Evolutionary conservation across 2,113 vertebrate genomes (phyloP).

Genomic region (Hippopotamus amphibius): DNA sequence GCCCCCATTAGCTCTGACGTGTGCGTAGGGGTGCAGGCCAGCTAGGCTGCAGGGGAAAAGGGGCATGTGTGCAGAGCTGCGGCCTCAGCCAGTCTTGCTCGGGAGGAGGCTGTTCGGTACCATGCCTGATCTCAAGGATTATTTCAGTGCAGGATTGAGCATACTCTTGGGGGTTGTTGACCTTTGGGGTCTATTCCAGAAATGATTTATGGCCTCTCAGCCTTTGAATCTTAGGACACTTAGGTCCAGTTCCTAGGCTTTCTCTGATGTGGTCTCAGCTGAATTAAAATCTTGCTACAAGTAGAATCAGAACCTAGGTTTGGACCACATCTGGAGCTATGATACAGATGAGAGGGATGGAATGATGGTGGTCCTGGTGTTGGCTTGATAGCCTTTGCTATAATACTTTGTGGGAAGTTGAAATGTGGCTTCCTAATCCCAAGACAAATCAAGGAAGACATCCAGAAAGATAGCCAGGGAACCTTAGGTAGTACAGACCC

Average conservation of each 20-base stretch:
- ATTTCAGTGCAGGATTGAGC: neutral
- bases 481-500: neutral
- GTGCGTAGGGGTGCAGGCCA: rapidly evolving
- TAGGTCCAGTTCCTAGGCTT: neutral
- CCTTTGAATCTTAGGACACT: neutral
- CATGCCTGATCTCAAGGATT: neutral
- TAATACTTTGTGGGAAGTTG: neutral
- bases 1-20: neutral
- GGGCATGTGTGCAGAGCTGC: neutral
- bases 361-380: neutral
- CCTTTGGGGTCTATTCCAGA: neutral
- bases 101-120: neutral
- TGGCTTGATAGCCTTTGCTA: neutral
- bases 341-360: neutral
- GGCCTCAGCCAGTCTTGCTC: neutral
- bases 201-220: neutral
- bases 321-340: neutral
- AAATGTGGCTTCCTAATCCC: neutral
- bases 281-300: neutral
- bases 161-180: neutral
- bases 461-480: neutral
- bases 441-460: neutral
- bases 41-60: neutral
- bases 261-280: neutral
- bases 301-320: neutral